Percentiles rank a stretch among this genome's conserved stretches.
Evolutionary conservation across 2,888 invertebrate species (phyloP).

Genomic region (Leucoma salicis): DNA sequence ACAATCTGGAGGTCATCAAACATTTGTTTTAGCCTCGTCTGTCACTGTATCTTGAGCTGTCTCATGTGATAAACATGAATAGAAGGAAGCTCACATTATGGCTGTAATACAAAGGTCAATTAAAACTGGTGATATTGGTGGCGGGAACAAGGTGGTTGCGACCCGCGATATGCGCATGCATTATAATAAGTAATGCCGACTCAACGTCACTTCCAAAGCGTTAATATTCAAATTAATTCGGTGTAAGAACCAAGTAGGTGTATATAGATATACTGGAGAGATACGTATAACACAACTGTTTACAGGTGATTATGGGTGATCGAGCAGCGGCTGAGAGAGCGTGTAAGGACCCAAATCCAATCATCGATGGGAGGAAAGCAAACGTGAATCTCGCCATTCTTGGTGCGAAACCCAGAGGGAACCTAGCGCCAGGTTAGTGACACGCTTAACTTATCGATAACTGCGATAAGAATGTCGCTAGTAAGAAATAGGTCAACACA

Average conservation of each 20-base stretch:
- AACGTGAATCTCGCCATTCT: conserved; percentile 98
- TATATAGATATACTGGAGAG: neutral
- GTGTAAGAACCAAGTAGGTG: conserved; percentile 3
- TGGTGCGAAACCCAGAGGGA: conserved; percentile 97
- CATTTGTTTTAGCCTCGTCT: conserved; percentile 47
- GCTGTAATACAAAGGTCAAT: conserved; percentile 40
- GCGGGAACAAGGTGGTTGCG: conserved; percentile 55
- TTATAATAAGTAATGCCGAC: conserved; percentile 73
- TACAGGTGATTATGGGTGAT: conserved; percentile 98
- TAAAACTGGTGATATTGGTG: conserved; percentile 40
- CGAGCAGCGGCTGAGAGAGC: conserved; percentile 96
- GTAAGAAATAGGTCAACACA: conserved; percentile 20
- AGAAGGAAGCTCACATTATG: neutral
- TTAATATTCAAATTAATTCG: conserved; percentile 48
- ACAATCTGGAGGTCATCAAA: conserved; percentile 63
- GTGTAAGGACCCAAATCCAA: conserved; percentile 98
- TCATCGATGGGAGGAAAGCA: conserved; percentile 98
- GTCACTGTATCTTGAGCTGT: conserved; percentile 45
- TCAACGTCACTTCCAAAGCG: conserved; percentile 45
- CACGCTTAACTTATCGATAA: conserved; percentile 24
- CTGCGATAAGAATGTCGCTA: conserved; percentile 18
- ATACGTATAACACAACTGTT: conserved; percentile 33
- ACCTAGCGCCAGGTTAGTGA: conserved; percentile 87
- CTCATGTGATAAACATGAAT: conserved; percentile 6
- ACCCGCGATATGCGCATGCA: conserved; percentile 65